Conservation (phyloP, 2,888 invertebrate species). For the Resseliella maxima region DNA sequence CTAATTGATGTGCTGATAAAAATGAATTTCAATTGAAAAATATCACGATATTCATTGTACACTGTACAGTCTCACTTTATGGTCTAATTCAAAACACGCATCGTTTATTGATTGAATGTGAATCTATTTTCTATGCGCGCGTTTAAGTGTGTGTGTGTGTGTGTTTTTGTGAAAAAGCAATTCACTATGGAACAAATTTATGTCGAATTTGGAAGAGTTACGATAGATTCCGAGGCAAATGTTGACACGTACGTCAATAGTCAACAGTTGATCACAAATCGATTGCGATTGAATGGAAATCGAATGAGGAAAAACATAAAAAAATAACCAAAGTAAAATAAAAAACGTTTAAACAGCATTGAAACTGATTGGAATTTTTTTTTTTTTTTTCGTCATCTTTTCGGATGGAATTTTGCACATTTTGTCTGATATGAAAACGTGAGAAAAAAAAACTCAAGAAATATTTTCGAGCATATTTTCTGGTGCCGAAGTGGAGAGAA, state of each 20-base stretch:
- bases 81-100: background rate
- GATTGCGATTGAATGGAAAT: conserved; percentile 38
- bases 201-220: background rate
- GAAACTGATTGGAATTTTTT: conserved; percentile 10
- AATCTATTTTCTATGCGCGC: background rate
- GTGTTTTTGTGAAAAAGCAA: no score
- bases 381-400: no score
- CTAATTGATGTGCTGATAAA: conserved; percentile 4
- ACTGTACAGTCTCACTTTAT: background rate
- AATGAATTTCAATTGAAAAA: background rate
- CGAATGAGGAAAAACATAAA: background rate
- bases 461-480: conserved; percentile 15
- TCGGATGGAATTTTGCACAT: conserved; percentile 9
- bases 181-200: background rate
- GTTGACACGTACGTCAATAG: conserved; percentile 6
- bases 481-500: background rate
- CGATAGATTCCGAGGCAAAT: background rate
- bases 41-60: background rate
- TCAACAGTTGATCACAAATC: conserved; percentile 26
- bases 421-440: background rate
- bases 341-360: conserved; percentile 9
- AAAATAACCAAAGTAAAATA: background rate
- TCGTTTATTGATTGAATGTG: background rate
- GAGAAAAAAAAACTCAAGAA: background rate
- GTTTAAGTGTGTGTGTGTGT: background rate